These are phyloP conservation scores for Euwallacea similis DNA, from an alignment of 1,140 invertebrate species.

Conservation along the genomic window DNA sequence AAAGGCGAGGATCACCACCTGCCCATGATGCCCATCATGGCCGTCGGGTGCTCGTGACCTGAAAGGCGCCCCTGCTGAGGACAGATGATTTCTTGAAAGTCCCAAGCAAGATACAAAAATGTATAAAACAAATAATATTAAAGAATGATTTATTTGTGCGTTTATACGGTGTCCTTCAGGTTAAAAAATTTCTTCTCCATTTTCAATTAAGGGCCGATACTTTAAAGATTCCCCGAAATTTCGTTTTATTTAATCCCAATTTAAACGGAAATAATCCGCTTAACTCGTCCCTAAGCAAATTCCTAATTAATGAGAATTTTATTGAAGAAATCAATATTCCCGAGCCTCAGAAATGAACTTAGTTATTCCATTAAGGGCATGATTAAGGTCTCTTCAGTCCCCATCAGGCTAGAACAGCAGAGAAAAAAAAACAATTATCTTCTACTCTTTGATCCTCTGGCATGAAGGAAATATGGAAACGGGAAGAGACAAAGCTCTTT, in stretches of 20 bases:
- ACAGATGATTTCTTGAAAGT: background rate
- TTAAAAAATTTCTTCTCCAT: background rate
- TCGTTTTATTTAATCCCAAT: constrained; percentile 2
- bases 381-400: no score
- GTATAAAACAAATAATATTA: background rate
- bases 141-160: background rate
- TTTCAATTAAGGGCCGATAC: background rate
- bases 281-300: background rate
- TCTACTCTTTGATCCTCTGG: no score
- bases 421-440: no score
- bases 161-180: background rate
- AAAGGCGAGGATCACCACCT: constrained; percentile 13
- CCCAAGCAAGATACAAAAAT: background rate
- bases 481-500: background rate
- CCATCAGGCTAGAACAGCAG: no score
- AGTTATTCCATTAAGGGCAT: no score
- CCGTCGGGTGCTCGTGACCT: background rate
- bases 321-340: background rate
- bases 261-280: constrained; percentile 13
- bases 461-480: constrained; percentile 2
- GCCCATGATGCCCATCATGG: background rate
- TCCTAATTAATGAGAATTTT: constrained; percentile 4
- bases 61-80: background rate
- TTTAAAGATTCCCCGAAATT: background rate
- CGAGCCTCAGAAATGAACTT: no score